Percentiles rank a stretch among this genome's conserved stretches.
These are phyloP conservation scores for Bergia sp. DNA, from an alignment of 92 coral and sea anemone species.

Conservation along the genomic window DNA sequence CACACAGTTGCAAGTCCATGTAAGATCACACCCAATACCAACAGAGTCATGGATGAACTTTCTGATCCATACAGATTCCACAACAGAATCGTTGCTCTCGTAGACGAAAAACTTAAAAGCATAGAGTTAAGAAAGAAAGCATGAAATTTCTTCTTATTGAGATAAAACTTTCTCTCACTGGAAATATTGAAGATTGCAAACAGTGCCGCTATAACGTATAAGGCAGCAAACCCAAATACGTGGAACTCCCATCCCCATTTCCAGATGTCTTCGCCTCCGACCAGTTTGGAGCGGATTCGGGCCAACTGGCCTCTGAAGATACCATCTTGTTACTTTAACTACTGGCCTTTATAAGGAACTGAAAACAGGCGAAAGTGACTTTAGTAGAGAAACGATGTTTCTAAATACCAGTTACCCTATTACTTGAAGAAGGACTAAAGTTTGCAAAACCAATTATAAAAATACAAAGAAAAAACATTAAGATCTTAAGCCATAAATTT, in stretches of 20 bases:
- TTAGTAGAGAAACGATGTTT: too few species aligned
- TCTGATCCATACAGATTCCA: neutral
- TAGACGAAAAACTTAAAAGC: neutral
- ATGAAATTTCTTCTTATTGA: neutral
- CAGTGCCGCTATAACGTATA: neutral
- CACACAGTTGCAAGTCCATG: neutral
- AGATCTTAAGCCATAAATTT: too few species aligned
- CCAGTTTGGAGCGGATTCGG: neutral
- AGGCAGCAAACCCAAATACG: too few species aligned
- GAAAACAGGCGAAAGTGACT: too few species aligned
- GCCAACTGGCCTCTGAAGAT: neutral
- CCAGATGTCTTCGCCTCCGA: neutral
- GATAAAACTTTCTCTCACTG: neutral
- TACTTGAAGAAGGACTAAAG: too few species aligned
- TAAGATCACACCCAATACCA: neutral
- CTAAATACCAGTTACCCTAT: too few species aligned
- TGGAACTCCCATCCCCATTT: neutral
- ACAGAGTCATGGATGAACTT: neutral
- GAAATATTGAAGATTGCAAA: neutral
- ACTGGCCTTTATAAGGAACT: too few species aligned
- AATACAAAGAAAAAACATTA: too few species aligned
- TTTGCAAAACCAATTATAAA: too few species aligned
- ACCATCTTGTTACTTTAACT: neutral
- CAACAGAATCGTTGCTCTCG: neutral
- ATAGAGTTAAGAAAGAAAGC: too few species aligned